Percentiles rank a stretch among this genome's conserved stretches.
Evolutionary conservation across 2,797 vertebrate species (phyloP).

Genomic region (Cuniculus paca): DNA sequence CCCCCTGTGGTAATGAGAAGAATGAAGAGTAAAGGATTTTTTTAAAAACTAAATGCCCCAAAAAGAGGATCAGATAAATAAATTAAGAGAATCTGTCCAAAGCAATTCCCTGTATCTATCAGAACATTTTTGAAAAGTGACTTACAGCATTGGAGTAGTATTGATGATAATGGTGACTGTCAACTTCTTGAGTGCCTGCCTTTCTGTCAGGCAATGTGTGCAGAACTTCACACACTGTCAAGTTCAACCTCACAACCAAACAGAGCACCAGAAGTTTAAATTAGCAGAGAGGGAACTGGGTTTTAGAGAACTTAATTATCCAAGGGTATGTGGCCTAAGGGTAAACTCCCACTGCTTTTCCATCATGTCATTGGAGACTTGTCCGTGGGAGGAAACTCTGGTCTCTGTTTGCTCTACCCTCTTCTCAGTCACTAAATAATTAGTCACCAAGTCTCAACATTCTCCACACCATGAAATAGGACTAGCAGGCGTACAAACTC

Average conservation of each 20-base stretch:
- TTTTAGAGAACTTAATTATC: neutral
- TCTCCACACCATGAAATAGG: neutral
- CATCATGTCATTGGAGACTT: too few species aligned
- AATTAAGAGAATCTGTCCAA: neutral
- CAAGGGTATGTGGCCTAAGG: neutral
- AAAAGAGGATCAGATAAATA: neutral
- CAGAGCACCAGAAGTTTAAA: neutral
- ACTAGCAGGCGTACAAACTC: neutral
- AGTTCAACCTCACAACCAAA: neutral
- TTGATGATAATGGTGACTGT: neutral
- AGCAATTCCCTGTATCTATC: neutral
- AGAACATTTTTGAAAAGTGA: neutral
- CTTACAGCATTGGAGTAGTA: neutral
- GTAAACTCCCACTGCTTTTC: neutral
- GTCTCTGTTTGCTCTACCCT: neutral
- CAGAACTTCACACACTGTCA: too few species aligned
- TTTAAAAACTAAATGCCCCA: neutral
- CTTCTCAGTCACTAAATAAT: neutral
- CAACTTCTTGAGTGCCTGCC: neutral
- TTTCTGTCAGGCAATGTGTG: too few species aligned
- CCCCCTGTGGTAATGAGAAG: neutral
- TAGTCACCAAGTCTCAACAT: neutral
- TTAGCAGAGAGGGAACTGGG: neutral
- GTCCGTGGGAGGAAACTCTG: neutral
- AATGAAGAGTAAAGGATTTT: neutral